phyloP scores from a whole-genome alignment of 2,797 vertebrate species.

The Triplophysa yarkandensis region DNA sequence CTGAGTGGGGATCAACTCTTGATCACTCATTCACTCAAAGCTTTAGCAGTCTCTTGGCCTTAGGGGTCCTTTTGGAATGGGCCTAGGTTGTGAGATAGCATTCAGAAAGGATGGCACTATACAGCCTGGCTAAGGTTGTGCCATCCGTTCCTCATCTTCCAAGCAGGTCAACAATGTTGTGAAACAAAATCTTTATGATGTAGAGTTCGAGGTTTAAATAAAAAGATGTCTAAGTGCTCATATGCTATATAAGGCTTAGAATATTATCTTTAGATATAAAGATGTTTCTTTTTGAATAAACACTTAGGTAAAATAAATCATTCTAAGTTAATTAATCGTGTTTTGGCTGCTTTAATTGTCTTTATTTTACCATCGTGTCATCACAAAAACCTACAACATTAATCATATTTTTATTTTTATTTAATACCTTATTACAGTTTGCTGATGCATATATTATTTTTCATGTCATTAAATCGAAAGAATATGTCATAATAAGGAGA shows the following conservation, averaged over 20 bases:
- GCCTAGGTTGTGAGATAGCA: slow-evolving; percentile 39
- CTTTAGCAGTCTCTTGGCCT: slow-evolving; percentile 12
- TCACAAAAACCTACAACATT: too few species aligned
- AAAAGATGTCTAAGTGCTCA: background rate
- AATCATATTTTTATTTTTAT: too few species aligned
- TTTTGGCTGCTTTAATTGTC: too few species aligned
- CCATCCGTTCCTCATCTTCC: background rate
- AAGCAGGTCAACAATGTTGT: background rate
- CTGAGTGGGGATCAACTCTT: slow-evolving; percentile 61
- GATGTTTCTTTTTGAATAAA: too few species aligned
- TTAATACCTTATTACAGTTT: too few species aligned
- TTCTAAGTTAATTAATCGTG: too few species aligned
- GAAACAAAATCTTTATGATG: background rate
- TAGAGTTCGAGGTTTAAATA: background rate
- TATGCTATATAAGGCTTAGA: background rate
- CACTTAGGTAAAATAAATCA: too few species aligned
- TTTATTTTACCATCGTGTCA: too few species aligned
- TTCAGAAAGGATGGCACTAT: slow-evolving; percentile 26
- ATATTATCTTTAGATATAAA: too few species aligned
- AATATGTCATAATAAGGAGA: too few species aligned
- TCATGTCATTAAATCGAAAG: too few species aligned
- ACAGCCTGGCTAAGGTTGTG: slow-evolving; percentile 32
- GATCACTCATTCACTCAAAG: slow-evolving; percentile 23
- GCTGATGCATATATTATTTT: too few species aligned
- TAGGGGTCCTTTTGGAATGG: slow-evolving; percentile 30